Evolutionary conservation across 2,797 vertebrate genomes (phyloP), one percentile per base, ranked within the genome.

Genomic region (Hemibagrus guttatus): DNA sequence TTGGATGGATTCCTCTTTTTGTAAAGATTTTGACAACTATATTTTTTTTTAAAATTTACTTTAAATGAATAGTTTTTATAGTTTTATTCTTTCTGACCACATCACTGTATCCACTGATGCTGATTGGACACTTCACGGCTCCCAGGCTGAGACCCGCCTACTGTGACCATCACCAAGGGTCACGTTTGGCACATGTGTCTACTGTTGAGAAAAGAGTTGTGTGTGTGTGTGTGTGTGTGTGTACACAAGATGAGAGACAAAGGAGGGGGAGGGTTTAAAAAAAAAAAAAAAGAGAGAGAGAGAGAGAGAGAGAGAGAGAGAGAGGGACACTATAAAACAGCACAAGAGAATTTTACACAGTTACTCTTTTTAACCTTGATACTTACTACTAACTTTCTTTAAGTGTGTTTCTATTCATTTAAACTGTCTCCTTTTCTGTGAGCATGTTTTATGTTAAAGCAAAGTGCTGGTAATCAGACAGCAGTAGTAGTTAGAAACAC

Each of bases 141-240:
- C 17, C 46, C 42, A 80, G 80, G 52, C 68, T 42, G 16, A 39
- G 63, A 49, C 28, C 84, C 84, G 42, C 84, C 85, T 64, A 79
- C 58, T 86, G 78, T 91, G 85, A 90, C 88, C 88, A 89, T 93
- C 89, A 91, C 81, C 72, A 39, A 81, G 61, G 42, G 59, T 87
- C 75, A 86, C 75, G 35, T 88, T 90, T 83, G 69, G 88, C 63
- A 88, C 89, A 81, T 74, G 84, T 84, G 86, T 71, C 28, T 85
- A 66, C 79, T 71, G 54, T 49, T 83, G 64, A 76, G 56, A 81
- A 78, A 46, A 76, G 88, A 84, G 58, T 7, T 49, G 46, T 49
- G 46, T 49, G 46, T 49, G 46, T 49, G 46, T 46, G 46, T 46
- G 12, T n/a, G 80, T 85, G 63, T 87, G 52, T 89, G 42, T 84